These are phyloP conservation scores for Anas georgica DNA, from an alignment of 2,797 vertebrate species.

Conservation along the genomic window DNA sequence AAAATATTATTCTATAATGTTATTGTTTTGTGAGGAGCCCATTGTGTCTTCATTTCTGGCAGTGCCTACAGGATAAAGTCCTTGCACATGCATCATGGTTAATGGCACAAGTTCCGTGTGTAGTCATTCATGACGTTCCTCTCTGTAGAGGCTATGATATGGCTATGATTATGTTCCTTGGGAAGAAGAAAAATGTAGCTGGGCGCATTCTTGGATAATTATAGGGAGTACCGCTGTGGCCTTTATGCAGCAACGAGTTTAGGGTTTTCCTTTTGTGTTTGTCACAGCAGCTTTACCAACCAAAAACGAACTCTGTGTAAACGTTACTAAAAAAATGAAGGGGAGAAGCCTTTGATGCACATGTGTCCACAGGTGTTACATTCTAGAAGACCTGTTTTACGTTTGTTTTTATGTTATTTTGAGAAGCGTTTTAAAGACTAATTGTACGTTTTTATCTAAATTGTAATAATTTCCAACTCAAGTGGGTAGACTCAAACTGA, in stretches of 20 bases:
- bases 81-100: not conserved
- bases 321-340: not conserved
- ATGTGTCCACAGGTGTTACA: fast-evolving
- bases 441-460: not conserved
- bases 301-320: not conserved
- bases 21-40: not conserved
- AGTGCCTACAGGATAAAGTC: not conserved
- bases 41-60: slow-evolving; percentile 1
- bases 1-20: not conserved
- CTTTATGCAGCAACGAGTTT: not conserved
- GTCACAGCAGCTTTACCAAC: not conserved
- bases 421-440: not conserved
- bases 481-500: not conserved
- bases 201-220: not conserved
- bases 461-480: not conserved
- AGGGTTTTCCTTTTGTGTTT: not conserved
- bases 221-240: not conserved
- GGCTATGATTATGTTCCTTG: not conserved
- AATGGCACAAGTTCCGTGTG: not conserved
- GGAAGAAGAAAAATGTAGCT: not conserved
- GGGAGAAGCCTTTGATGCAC: not conserved
- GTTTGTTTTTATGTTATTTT: not conserved
- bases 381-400: not conserved
- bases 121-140: not conserved
- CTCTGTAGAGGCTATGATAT: not conserved